These are phyloP conservation scores for Aphelenchoides avenae DNA, from an alignment of 1,140 invertebrate species.

Conservation along the genomic window DNA sequence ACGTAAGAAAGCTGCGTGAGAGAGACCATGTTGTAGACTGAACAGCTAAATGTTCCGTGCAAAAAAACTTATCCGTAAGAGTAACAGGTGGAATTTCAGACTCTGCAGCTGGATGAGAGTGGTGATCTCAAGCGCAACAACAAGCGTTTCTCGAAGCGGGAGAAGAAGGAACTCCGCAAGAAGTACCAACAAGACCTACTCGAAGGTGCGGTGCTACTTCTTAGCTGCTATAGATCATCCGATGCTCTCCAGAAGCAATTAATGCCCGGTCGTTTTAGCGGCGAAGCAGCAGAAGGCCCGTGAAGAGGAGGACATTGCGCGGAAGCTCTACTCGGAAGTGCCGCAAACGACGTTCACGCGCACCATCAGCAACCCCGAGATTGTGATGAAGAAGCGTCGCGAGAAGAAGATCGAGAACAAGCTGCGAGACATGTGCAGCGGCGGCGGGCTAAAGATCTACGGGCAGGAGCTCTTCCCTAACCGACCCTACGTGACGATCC, in stretches of 20 bases:
- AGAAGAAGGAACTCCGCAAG: constrained; percentile 96
- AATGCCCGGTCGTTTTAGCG: no score
- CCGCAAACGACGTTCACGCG: constrained; percentile 92
- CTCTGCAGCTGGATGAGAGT: constrained; percentile 66
- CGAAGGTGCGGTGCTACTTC: not conserved
- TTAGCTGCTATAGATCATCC: not conserved
- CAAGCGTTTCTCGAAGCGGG: constrained; percentile 74
- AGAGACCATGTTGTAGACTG: no score
- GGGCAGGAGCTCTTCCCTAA: constrained; percentile 90
- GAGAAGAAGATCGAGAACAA: constrained; percentile 95
- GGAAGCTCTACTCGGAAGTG: constrained; percentile 78
- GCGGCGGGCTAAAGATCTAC: constrained; percentile 92
- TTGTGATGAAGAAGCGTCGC: constrained; percentile 90
- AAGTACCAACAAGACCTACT: constrained; percentile 77
- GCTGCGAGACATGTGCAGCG: constrained; percentile 79
- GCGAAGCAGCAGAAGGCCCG: not conserved
- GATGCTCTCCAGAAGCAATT: not conserved
- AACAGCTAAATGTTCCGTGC: no score
- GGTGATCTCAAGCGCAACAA: constrained; percentile 77
- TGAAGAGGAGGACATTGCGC: not conserved
- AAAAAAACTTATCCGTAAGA: no score
- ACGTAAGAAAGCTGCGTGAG: no score
- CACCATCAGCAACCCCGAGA: constrained; percentile 97
- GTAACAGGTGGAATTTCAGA: constrained; percentile 58
- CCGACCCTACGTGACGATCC: constrained; percentile 94